Evolutionary conservation across 2,888 invertebrate species (phyloP).

Genomic region (Empis stercorea): DNA sequence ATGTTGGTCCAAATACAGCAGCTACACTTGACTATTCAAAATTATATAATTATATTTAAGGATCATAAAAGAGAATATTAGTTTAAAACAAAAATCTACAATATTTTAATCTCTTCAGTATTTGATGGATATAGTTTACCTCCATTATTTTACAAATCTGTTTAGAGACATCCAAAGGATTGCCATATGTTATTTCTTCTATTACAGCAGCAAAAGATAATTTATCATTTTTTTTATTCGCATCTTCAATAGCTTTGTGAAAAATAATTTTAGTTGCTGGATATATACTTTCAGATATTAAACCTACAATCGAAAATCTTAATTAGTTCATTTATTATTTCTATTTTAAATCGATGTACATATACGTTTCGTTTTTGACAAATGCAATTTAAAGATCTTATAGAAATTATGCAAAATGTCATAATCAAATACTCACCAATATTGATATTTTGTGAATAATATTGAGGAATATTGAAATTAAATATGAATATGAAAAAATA

Average conservation of each 20-base stretch:
- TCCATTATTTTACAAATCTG: constrained; percentile 42
- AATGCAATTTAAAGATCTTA: no score
- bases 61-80: no score
- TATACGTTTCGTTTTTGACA: no score
- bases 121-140: constrained; percentile 33
- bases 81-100: neutral
- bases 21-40: constrained; percentile 49
- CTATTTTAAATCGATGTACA: no score
- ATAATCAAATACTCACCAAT: no score
- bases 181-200: constrained; percentile 38
- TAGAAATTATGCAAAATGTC: no score
- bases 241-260: constrained; percentile 26
- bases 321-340: no score
- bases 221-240: constrained; percentile 23
- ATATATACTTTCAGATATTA: constrained; percentile 8
- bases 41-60: no score
- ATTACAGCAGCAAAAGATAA: constrained; percentile 19
- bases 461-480: no score
- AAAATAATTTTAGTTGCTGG: constrained; percentile 19
- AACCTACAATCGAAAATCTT: no score
- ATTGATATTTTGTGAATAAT: no score
- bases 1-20: constrained; percentile 72
- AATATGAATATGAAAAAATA: no score
- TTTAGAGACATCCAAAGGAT: constrained; percentile 40
- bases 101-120: neutral